Conservation (phyloP, 35 echinoderm and acorn worm genomes). For the Heliocidaris erythrogramma region DNA sequence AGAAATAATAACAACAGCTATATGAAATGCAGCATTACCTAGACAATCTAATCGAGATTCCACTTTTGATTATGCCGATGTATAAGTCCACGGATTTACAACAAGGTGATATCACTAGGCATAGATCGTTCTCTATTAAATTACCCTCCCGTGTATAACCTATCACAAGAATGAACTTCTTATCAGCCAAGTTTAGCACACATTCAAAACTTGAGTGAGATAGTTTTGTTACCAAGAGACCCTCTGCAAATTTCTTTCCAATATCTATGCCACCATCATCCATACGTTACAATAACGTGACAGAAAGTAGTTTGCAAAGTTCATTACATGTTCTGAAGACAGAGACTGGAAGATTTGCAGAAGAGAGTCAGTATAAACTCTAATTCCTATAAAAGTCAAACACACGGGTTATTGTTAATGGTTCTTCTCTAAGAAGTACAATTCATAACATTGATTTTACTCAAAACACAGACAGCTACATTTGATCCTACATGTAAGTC, state of each 20-base stretch:
- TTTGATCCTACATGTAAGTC: neutral
- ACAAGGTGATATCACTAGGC: neutral
- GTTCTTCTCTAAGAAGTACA: neutral
- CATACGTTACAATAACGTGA: neutral
- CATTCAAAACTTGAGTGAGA: neutral
- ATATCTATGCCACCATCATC: neutral
- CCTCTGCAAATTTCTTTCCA: neutral
- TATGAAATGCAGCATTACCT: neutral
- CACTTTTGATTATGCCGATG: neutral
- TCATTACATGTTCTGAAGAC: neutral
- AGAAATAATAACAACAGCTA: neutral
- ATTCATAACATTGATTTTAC: neutral
- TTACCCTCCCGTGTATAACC: neutral
- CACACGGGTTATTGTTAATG: neutral
- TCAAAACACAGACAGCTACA: neutral
- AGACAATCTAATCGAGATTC: neutral
- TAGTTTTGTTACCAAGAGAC: neutral
- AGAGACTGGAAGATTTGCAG: neutral
- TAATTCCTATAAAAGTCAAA: neutral
- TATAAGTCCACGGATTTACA: neutral
- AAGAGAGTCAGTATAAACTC: neutral
- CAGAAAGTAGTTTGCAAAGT: neutral
- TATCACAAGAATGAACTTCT: neutral
- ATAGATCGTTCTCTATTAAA: neutral
- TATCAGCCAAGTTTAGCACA: constrained; percentile 3